phyloP scores from a whole-genome alignment of 1,140 invertebrate species.

The Megalopta genalis region DNA sequence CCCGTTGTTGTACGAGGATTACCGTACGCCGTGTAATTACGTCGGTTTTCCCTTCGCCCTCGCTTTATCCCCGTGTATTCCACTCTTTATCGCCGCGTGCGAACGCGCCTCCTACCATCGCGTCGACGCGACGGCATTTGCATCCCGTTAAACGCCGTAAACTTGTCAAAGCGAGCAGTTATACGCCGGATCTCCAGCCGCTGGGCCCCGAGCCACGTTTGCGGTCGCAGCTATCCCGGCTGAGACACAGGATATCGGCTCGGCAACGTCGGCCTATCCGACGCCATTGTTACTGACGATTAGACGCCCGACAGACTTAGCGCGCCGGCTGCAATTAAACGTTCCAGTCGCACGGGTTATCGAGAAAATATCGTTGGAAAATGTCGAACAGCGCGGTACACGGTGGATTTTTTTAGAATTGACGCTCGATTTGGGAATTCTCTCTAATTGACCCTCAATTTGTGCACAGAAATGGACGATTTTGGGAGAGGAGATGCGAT shows the following conservation, averaged over 20 bases:
- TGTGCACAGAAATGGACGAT: too few relatives aligned
- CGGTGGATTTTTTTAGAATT: too few relatives aligned
- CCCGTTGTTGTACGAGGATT: conserved; percentile 65
- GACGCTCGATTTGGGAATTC: too few relatives aligned
- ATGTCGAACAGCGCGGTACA: too few relatives aligned
- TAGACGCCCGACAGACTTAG: conserved; percentile 20
- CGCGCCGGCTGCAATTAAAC: neutral
- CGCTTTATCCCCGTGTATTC: conserved; percentile 55
- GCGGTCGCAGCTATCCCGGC: conserved; percentile 19
- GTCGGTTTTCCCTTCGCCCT: conserved; percentile 35
- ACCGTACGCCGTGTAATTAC: conserved; percentile 65
- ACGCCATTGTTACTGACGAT: conserved; percentile 43
- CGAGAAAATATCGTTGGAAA: too few relatives aligned
- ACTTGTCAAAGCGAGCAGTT: conserved; percentile 58
- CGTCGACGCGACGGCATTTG: conserved; percentile 37
- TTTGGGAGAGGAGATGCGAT: too few relatives aligned
- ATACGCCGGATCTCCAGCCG: conserved; percentile 36
- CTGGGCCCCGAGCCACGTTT: conserved; percentile 32
- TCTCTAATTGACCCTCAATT: too few relatives aligned
- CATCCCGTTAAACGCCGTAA: conserved; percentile 67
- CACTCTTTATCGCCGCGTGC: conserved; percentile 64
- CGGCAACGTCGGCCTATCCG: conserved; percentile 9
- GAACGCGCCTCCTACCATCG: conserved; percentile 15
- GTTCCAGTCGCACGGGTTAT: too few relatives aligned
- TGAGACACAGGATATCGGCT: conserved; percentile 39